Evolutionary conservation across 2,113 vertebrate genomes (phyloP), one percentile per base, ranked within the genome.

Genomic region (Psittacara wagleri): DNA sequence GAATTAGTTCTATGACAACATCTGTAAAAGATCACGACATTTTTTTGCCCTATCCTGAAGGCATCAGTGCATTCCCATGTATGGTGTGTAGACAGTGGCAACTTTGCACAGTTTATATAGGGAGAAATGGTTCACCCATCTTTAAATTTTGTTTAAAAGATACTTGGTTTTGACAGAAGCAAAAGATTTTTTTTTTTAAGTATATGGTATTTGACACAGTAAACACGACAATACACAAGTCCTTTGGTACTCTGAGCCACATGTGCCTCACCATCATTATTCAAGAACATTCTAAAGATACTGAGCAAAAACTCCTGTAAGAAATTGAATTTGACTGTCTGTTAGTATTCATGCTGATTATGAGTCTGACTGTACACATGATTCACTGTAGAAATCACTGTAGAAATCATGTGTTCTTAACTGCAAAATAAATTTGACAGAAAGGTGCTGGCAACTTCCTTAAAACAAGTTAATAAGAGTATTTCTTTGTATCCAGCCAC

Each of bases 141-240:
- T 90, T 84, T 93, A 96, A 94, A 73, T 94, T 84, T 48, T 75
- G 12, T 31, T 89, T 80, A 52, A 90, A 90, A 95, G n/a, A 62
- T 94, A 92, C 86, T 93, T 87, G 24, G 6, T 91, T 95, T 74
- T 79, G n/a, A 41, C 2, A 14, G 25, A 87, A 94, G 72, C 55
- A 92, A 94, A 95, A 91, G 29, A 76, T 91, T 5, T 25, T 14
- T 83, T 92, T 92, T 93, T 87, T 75, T 33, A 91, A 68, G 20
- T 43, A 92, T 35, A 62, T 18, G 48, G 41, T 96, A 43, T 28
- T 83, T 94, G 55, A 33, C 15, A 31, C 20, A 62, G 27, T 17
- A 86, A 82, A 89, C 35, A 81, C 48, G 37, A 90, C 52, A 77
- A 20, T 37, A 51, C 59, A 23, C 35, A 83, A 80, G 12, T 35